Evolutionary conservation across 2,888 invertebrate species (phyloP), one percentile per base, ranked within the genome.

Genomic region (Didymodactylos carnosus): DNA sequence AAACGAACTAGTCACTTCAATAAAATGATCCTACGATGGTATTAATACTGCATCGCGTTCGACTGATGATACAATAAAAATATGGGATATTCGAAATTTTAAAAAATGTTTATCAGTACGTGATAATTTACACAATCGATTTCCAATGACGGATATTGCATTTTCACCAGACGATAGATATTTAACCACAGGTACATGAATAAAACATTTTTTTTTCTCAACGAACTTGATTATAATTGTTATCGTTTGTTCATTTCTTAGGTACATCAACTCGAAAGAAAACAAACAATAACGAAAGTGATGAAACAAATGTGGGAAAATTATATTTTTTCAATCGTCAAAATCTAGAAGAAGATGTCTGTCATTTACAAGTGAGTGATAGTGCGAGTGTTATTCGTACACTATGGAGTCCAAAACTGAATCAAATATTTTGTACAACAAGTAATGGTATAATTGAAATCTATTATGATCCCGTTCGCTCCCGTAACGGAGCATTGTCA

Each of bases 401-500:
- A 0, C 82, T 91, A 0, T 98, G 98, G 98, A 97, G 98, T 84
- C 91, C 97, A 0, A 92, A 93, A 81, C 84, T 98, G n/a, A 97
- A 98, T 81, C 98, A 98, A 82, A 88, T 98, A 53, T 91, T 95
- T 77, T 88, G 92, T 0, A 91, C 94, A 0, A 91, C 91, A 78
- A 92, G 92, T 0, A 91, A 93, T 81, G 97, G 97, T 0, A 86
- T 87, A 0, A 89, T 93, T 0, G 91, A 92, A 79, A 89, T 93
- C 73, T 92, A 89, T 81, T 99, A 94, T 79, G 94, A 95, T 80
- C 89, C 90, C 1, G 88, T 89, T 75, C 87, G 88, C 62, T 94
- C 94, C 80, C 86, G 91, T 75, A 80, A 82, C 79, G 82, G 78
- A 72, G 77, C 77, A 25, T 73, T 86, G 49, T 73, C 76, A 72